Evolutionary conservation across 2,113 vertebrate genomes (phyloP).

Genomic region (Antechinus stuartii): DNA sequence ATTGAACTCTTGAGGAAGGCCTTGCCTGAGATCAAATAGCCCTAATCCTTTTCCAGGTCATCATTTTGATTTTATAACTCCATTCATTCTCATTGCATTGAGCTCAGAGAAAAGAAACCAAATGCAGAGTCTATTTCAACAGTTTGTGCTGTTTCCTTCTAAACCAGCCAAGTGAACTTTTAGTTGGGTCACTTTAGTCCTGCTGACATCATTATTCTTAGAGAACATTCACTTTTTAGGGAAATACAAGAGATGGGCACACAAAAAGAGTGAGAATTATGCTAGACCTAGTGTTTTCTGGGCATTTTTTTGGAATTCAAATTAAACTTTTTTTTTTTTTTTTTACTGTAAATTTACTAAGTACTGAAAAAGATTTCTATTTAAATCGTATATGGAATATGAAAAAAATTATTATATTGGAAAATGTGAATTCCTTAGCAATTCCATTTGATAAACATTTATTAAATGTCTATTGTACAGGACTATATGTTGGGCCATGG

Average conservation of each 20-base stretch:
- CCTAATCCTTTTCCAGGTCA: neutral
- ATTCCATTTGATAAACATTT: neutral
- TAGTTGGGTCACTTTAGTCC: neutral
- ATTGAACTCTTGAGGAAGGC: neutral
- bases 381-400: neutral
- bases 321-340: neutral
- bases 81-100: neutral
- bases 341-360: neutral
- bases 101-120: neutral
- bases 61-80: neutral
- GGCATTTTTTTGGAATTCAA: neutral
- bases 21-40: neutral
- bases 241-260: neutral
- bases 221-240: neutral
- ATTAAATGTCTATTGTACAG: conserved; percentile 55
- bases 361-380: neutral
- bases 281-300: neutral
- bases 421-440: neutral
- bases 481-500: conserved; percentile 50
- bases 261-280: neutral
- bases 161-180: neutral
- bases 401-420: neutral
- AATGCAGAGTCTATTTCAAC: neutral
- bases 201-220: neutral
- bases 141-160: neutral